Evolutionary conservation across 2,888 invertebrate genomes (phyloP).

Genomic region (Eristalis pertinax): DNA sequence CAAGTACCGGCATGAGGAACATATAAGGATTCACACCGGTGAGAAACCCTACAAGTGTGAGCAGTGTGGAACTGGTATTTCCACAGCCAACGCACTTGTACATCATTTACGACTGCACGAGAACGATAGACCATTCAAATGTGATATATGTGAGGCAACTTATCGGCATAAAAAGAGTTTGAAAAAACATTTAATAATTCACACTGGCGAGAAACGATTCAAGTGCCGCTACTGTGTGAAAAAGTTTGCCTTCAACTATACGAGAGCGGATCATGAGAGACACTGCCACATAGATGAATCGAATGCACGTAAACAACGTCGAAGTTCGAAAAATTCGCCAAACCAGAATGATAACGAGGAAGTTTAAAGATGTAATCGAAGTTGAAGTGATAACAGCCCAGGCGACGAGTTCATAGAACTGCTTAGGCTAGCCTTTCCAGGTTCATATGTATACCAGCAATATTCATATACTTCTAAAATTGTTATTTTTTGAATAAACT

Average conservation of each 20-base stretch:
- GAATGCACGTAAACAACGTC: neutral
- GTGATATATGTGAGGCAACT: conserved; percentile 57
- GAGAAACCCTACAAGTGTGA: conserved; percentile 63
- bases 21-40: conserved; percentile 58
- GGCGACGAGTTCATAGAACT: neutral
- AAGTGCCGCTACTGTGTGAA: conserved; percentile 56
- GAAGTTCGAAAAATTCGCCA: neutral
- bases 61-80: conserved; percentile 47
- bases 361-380: neutral
- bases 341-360: neutral
- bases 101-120: conserved; percentile 65
- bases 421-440: neutral
- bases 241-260: conserved; percentile 53
- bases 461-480: conserved; percentile 6
- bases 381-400: neutral
- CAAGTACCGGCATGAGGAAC: conserved; percentile 64
- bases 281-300: conserved; percentile 40
- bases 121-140: conserved; percentile 60
- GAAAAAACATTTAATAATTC: conserved; percentile 55
- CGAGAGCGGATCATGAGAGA: conserved; percentile 57
- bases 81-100: conserved; percentile 55
- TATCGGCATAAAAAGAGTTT: conserved; percentile 66
- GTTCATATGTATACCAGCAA: conserved; percentile 5
- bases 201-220: conserved; percentile 58
- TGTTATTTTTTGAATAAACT: conserved; percentile 28